These are phyloP conservation scores for Drosophila gaucha DNA, from an alignment of 2,888 invertebrate genomes.

Conservation along the genomic window DNA sequence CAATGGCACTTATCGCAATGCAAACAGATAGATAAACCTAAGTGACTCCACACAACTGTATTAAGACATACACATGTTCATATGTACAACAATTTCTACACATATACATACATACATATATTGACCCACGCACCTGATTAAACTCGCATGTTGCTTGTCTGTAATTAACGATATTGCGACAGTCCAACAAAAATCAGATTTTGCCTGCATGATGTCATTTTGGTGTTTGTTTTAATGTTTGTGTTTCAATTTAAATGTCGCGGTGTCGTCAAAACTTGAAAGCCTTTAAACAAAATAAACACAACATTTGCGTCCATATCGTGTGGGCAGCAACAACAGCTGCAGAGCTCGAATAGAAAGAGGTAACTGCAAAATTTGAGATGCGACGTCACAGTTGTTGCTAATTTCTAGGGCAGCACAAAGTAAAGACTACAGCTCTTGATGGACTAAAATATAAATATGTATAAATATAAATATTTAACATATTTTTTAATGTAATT, in stretches of 20 bases:
- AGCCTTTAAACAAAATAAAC: slow-evolving; percentile 61
- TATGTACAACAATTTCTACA: slow-evolving; percentile 8
- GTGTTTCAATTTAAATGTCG: slow-evolving; percentile 51
- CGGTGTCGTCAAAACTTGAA: slow-evolving; percentile 41
- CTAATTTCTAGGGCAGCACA: background rate
- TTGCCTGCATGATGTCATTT: slow-evolving; percentile 64
- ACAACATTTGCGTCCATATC: slow-evolving; percentile 36
- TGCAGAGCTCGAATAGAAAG: slow-evolving; percentile 1
- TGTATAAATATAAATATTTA: too few relatives aligned
- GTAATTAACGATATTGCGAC: slow-evolving; percentile 65
- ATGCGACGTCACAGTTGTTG: slow-evolving; percentile 27
- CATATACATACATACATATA: slow-evolving; percentile 5
- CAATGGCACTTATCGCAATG: slow-evolving; percentile 53
- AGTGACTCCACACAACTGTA: slow-evolving; percentile 20
- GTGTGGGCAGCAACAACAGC: slow-evolving; percentile 51
- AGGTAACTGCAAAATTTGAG: slow-evolving; percentile 2
- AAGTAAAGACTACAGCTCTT: too few relatives aligned
- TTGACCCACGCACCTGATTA: slow-evolving; percentile 60
- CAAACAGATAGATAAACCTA: slow-evolving; percentile 69
- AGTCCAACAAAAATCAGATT: slow-evolving; percentile 39
- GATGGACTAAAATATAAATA: too few relatives aligned
- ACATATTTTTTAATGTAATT: too few relatives aligned
- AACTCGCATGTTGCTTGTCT: slow-evolving; percentile 37
- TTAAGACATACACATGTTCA: slow-evolving; percentile 2
- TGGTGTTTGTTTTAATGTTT: slow-evolving; percentile 20